Evolutionary conservation across 2,113 vertebrate genomes (phyloP).

Genomic region (Clarias macrocephalus): DNA sequence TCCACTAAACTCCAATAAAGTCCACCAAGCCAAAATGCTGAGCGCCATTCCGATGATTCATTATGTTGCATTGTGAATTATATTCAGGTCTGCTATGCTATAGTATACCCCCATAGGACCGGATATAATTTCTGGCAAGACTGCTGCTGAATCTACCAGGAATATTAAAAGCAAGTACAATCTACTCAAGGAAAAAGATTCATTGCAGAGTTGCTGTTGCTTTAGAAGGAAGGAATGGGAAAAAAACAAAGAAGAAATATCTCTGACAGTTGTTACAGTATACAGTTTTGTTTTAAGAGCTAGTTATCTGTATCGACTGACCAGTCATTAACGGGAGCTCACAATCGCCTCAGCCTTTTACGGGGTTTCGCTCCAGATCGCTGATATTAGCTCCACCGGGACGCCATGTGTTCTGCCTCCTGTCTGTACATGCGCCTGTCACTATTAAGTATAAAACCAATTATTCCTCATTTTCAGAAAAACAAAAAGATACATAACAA

Average conservation of each 20-base stretch:
- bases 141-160: neutral
- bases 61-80: neutral
- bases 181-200: neutral
- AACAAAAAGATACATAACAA: no score
- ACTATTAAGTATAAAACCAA: neutral
- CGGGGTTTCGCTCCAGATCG: neutral
- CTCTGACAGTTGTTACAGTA: neutral
- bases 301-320: conserved; percentile 9
- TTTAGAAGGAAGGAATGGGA: no score
- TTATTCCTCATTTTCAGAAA: neutral
- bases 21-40: neutral
- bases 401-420: conserved; percentile 21
- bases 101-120: neutral
- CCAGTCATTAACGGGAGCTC: neutral
- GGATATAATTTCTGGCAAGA: neutral
- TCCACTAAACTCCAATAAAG: neutral
- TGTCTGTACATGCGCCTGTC: neutral
- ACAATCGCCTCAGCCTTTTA: neutral
- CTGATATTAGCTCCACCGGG: neutral
- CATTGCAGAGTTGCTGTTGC: neutral
- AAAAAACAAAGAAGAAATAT: neutral
- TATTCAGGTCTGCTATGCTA: neutral
- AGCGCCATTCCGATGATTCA: neutral
- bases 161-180: neutral
- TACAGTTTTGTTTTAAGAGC: neutral